Base-by-base conservation (phyloP, 2,888 invertebrate genomes). In the Periphyllus acericola region DNA sequence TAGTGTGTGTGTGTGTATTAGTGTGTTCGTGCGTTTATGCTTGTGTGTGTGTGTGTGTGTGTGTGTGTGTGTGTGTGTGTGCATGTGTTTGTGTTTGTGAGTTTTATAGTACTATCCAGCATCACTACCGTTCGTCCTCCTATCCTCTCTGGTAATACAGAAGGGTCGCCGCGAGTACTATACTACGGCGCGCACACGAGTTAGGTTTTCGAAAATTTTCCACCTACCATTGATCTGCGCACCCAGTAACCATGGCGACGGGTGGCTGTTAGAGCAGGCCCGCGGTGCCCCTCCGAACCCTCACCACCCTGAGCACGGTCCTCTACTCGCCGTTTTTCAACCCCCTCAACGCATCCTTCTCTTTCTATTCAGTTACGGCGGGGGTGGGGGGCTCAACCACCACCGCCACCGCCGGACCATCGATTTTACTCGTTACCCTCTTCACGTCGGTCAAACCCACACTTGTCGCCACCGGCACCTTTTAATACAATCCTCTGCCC, bases 401-500 rank as follows among this genome's bases (percentile, higher is more conserved):
- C 52, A 71, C 85, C 85, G 68, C 76, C 79, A 55, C 72, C 60
- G 74, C 80, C 66, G 80, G 86, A 87, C 86, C 86, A 87, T 87
- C 86, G 86, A 87, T 87, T 87, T 87, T 87, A 87, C 80, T 80
- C 86, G 86, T 87, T 87, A 87, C 86, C 86, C 86, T 87, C 86
- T 87, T 87, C 80, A 87, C 72, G 86, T 87, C 86, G 86, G 86
- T 87, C 86, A 87, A 87, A 87, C 86, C 86, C 86, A 80, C 86
- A 87, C 86, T 87, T 87, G 86, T 87, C 86, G 86, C 86, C 86
- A 74, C 86, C 60, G 80, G 79, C 86, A 80, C 86, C 86, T 87
- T 87, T 87, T 87, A 86, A 86, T 86, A 86, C 36, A 66, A 85
- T 85, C 85, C 71, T 85, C 60, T 79, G 29, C 78, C 66, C 60